Percentiles rank a stretch among this genome's conserved stretches.
These are phyloP conservation scores for Brachypteracias leptosomus DNA, from an alignment of 2,113 vertebrate genomes.

Conservation along the genomic window DNA sequence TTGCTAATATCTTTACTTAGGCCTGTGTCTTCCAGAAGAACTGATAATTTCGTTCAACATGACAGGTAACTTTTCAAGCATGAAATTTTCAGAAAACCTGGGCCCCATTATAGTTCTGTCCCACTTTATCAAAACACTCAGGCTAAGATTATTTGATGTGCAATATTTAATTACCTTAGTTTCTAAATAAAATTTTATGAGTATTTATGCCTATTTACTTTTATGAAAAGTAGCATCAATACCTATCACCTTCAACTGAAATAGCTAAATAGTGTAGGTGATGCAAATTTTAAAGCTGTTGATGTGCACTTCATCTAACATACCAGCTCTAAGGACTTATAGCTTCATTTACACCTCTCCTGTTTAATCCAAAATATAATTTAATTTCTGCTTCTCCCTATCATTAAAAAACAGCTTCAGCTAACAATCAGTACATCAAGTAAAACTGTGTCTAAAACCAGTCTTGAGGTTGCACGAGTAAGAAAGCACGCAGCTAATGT, in stretches of 20 bases:
- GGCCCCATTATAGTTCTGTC: neutral
- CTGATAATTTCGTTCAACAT: neutral
- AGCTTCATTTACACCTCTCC: neutral
- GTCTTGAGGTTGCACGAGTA: neutral
- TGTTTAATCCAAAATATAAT: neutral
- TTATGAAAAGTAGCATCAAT: neutral
- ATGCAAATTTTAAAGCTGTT: neutral
- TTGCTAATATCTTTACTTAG: neutral
- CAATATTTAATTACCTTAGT: neutral
- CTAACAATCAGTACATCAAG: neutral
- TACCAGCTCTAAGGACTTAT: neutral
- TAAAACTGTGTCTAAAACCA: neutral
- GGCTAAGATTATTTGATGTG: neutral
- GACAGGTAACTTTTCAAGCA: neutral
- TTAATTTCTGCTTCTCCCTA: neutral
- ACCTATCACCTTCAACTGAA: neutral
- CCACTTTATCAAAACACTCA: neutral
- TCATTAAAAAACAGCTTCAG: neutral
- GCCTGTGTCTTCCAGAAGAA: neutral
- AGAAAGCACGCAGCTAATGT: neutral
- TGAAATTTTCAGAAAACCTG: neutral
- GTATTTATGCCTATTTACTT: neutral
- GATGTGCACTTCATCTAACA: neutral
- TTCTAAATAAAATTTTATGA: neutral
- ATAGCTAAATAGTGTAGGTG: neutral